Percentiles rank a stretch among this genome's conserved stretches.
Evolutionary conservation across 2,888 invertebrate genomes (phyloP).

Genomic region (Drosophila mimetica): DNA sequence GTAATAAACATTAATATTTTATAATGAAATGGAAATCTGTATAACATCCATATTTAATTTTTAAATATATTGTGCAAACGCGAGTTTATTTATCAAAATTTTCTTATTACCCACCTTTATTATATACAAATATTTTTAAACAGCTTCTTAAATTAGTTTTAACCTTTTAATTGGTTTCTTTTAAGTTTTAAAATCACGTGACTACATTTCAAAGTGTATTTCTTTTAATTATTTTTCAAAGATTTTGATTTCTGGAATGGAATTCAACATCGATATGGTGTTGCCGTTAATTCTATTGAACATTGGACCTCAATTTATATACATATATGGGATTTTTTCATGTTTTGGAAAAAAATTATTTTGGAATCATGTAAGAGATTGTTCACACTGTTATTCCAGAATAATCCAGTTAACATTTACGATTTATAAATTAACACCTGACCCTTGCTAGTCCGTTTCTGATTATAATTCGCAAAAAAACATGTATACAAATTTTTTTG

Average conservation of each 20-base stretch:
- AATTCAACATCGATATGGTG: neutral
- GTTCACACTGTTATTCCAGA: neutral
- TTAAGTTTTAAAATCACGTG: neutral
- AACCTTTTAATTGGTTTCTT: neutral
- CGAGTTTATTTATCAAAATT: too few relatives aligned
- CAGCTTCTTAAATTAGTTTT: neutral
- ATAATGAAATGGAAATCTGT: conserved; percentile 1
- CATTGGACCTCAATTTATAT: neutral
- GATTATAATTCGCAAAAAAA: too few relatives aligned
- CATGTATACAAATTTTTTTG: too few relatives aligned
- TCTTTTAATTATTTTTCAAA: too few relatives aligned
- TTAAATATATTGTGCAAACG: neutral
- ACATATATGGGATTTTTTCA: neutral
- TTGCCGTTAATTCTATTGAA: neutral
- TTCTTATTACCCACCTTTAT: too few relatives aligned
- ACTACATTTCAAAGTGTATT: neutral
- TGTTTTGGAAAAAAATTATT: neutral
- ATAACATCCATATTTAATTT: too few relatives aligned
- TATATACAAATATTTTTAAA: too few relatives aligned
- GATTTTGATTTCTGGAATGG: too few relatives aligned
- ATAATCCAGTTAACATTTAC: neutral
- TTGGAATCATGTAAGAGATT: neutral
- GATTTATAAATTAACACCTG: neutral
- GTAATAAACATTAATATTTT: neutral
- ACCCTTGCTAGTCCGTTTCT: neutral